phyloP scores from a whole-genome alignment of 2,113 vertebrate genomes.

The Cavia aperea region DNA sequence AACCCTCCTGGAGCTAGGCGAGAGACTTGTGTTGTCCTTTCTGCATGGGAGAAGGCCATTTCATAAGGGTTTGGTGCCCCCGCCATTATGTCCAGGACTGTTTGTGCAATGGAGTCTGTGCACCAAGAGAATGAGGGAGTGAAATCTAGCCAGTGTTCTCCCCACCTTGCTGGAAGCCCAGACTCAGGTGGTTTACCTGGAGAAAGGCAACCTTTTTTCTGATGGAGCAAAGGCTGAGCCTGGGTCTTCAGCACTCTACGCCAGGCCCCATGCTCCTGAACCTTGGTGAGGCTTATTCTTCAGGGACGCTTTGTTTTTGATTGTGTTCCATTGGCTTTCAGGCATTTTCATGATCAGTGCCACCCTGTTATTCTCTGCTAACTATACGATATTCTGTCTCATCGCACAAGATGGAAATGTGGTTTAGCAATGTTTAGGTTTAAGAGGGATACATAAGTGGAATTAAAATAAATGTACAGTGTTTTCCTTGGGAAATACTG shows the following conservation, averaged over 20 bases:
- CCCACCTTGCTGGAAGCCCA: neutral
- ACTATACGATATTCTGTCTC: conserved; percentile 9
- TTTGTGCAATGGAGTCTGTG: accelerated
- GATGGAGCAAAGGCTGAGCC: neutral
- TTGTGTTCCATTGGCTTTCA: neutral
- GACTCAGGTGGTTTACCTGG: neutral
- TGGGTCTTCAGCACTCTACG: neutral
- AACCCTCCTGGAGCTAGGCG: neutral
- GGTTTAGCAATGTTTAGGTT: neutral
- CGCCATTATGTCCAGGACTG: neutral
- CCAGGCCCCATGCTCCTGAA: neutral
- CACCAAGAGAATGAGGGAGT: too few relatives aligned
- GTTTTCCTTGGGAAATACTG: neutral
- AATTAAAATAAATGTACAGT: conserved; percentile 30
- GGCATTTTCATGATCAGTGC: neutral
- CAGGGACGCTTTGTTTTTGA: neutral
- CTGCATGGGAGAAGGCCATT: neutral
- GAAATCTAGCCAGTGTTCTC: neutral
- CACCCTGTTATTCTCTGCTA: neutral
- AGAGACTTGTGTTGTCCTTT: neutral
- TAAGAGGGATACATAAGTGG: conserved; percentile 2
- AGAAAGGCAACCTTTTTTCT: neutral
- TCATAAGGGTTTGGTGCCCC: neutral
- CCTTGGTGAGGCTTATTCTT: neutral
- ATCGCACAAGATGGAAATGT: neutral